These are phyloP conservation scores for Hyppa rectilinea DNA, from an alignment of 2,888 invertebrate species.

Conservation along the genomic window DNA sequence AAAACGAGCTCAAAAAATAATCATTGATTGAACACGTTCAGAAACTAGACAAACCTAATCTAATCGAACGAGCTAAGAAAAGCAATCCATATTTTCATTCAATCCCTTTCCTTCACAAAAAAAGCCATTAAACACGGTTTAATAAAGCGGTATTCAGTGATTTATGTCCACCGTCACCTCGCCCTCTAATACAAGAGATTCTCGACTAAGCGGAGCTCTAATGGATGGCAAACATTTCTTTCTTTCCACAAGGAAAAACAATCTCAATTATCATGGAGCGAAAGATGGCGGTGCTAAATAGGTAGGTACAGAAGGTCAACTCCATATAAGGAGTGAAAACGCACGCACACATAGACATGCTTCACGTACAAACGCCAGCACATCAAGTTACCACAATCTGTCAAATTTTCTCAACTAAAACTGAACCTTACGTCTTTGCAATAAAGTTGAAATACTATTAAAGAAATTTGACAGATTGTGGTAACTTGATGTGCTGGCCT, in stretches of 20 bases:
- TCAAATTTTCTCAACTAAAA: no score
- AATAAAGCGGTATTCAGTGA: slow-evolving; percentile 40
- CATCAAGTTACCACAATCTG: no score
- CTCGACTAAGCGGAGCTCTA: slow-evolving; percentile 43
- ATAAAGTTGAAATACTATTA: no score
- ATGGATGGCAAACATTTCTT: slow-evolving; percentile 63
- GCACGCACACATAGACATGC: no score
- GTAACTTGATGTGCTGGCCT: no score
- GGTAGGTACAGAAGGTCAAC: slow-evolving; percentile 1
- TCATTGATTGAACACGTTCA: background rate
- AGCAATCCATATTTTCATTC: slow-evolving; percentile 43
- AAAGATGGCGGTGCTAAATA: background rate
- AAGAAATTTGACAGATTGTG: no score
- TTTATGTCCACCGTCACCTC: slow-evolving; percentile 48
- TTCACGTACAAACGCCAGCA: no score
- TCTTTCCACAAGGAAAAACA: slow-evolving; percentile 35
- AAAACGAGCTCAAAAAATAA: background rate
- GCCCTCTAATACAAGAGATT: slow-evolving; percentile 34
- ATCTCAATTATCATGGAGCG: slow-evolving; percentile 34
- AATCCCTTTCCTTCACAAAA: slow-evolving; percentile 24
- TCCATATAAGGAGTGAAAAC: background rate
- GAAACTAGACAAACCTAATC: background rate
- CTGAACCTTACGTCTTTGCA: no score
- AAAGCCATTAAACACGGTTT: slow-evolving; percentile 30
- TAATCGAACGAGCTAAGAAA: slow-evolving; percentile 12